Evolutionary conservation across 2,888 invertebrate genomes (phyloP), one percentile per base, ranked within the genome.

Genomic region (Ectemnius cavifrons): DNA sequence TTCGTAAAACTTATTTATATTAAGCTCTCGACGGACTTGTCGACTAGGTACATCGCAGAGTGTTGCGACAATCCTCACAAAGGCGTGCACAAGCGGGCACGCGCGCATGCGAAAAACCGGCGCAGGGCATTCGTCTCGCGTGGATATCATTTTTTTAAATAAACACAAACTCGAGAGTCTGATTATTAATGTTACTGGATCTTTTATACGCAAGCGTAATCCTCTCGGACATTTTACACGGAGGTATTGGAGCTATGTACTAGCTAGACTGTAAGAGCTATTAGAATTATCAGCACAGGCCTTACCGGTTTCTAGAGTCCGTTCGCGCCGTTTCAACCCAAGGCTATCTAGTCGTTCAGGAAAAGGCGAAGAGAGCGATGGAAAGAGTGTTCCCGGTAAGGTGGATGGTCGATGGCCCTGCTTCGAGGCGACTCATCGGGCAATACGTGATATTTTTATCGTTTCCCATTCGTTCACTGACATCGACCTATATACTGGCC

Each of bases 321-420:
- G 37, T 37, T 37, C 37, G 37, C 37, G 37, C 52, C 16, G 16
- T 52, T 52, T 52, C 52, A 13, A 52, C 52, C n/a, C 16, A 14
- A 52, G 16, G 52, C 71, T 71, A 71, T 77, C 67, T 75, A 75
- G 52, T 67, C 76, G 67, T 71, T 67, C 67, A 67, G 64, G 58
- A 64, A 63, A 64, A 27, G 60, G 27, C n/a, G 27, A 73, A 45
- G 63, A 49, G 49, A 23, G 16, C 2, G 23, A 16, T 13, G n/a
- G 28, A 37, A 27, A 27, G 20, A 57, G 28, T 37, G 37, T 28
- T 18, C 60, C n/a, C 27, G 57, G 46, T 23, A 65, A 45, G 1
- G 28, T 23, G 49, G 62, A 63, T 45, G 67, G 52, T 52, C 52
- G 52, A 52, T 52, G 52, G 52, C 52, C 52, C 52, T 52, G n/a